phyloP scores from a whole-genome alignment of 2,797 vertebrate species.

The Lateolabrax maculatus region DNA sequence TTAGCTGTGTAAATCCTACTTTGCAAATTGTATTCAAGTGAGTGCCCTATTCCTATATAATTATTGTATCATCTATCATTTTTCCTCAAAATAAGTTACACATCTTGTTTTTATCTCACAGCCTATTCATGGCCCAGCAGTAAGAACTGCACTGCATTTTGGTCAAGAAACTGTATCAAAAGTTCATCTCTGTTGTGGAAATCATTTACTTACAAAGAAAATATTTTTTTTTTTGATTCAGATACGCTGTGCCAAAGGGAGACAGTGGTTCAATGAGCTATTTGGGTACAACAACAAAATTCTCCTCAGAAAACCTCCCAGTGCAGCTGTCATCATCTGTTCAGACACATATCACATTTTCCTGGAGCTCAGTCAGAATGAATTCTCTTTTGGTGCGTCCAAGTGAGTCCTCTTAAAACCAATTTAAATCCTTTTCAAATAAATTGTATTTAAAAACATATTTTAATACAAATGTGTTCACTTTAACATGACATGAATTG shows the following conservation, averaged over 20 bases:
- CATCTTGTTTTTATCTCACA: conserved; percentile 5
- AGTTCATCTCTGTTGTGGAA: conserved; percentile 37
- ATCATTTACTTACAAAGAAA: not conserved
- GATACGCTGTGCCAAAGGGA: conserved; percentile 27
- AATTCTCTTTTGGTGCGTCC: not conserved
- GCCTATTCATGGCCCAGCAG: not conserved
- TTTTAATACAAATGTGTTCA: not conserved
- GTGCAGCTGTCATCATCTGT: not conserved
- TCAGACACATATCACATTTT: conserved; percentile 2
- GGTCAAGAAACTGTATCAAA: conserved; percentile 8
- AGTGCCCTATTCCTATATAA: not conserved
- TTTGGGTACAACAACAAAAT: conserved; percentile 36
- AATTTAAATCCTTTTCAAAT: not conserved
- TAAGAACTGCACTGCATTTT: not conserved
- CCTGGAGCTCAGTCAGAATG: not conserved
- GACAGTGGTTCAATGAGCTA: conserved; percentile 4
- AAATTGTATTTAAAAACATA: not conserved
- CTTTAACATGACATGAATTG: not conserved
- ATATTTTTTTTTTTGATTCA: conserved; percentile 4
- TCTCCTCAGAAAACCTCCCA: conserved; percentile 9
- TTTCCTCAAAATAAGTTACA: not conserved
- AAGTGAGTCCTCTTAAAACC: not conserved
- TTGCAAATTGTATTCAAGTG: not conserved
- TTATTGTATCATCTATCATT: not conserved
- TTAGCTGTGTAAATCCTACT: not conserved